Base-by-base conservation (phyloP, 2,888 invertebrate genomes). In the Phortica okadai region DNA sequence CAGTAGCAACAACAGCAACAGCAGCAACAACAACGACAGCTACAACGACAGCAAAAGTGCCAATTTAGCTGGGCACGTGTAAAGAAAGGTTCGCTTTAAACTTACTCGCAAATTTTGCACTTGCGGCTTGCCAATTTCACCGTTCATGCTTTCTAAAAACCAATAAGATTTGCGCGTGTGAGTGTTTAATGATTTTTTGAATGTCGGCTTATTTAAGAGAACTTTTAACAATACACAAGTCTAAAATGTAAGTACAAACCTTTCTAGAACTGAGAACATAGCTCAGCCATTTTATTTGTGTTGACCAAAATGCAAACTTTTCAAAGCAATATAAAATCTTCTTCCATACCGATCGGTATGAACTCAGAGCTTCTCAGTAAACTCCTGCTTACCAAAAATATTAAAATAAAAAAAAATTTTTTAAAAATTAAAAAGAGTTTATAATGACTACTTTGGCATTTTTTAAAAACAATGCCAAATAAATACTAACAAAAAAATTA, bases 361-460 rank as follows among this genome's bases (percentile, higher is more conserved):
- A 64, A 64, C 21, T 64, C 64, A 64, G 8, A 21, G 41, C n/a
- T n/a, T 59, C 2, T 62, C 7, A 62, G 10, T 69, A 14, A 21
- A 69, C 44, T 45, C 69, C 21, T 45, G 67, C 16, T 56, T 56
- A 21, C 16, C 25, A 72, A 72, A 54, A 33, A 72, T 72, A 54
- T 72, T 33, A 41, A 41, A 50, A 33, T 14, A 56, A 56, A 56
- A 56, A 56, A 14, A 33, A 44, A 67, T 45, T 44, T 45, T 44
- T 16, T 42, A 8, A 3, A 33, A 25, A 67, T 50, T 16, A 67
- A 67, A 2, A 72, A 72, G 56, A 54, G 21, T 16, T 6, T 42
- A 33, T 50, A 69, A 56, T 72, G 56, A 54, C 56, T 54, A 56
- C n/a, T 45, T 50, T 69, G 64, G 54, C 14, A 56, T 56, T 54